Percentiles rank a stretch among this genome's conserved stretches.
Conservation (phyloP, 2,797 vertebrate species). For the Helarctos malayanus region DNA sequence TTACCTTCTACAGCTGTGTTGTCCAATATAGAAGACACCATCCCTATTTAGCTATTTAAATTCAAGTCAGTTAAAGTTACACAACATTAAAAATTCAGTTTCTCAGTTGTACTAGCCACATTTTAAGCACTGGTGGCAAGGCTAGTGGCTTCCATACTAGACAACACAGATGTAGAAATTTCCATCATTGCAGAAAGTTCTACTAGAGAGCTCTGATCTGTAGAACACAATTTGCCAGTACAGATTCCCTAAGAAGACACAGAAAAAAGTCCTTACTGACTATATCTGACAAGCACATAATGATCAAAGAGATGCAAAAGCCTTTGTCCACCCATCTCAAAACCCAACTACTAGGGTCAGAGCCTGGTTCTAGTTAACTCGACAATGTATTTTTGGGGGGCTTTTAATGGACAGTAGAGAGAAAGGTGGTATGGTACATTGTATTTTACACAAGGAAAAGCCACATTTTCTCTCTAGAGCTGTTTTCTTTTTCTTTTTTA, state of each 20-base stretch:
- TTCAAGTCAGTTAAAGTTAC: constrained; percentile 21
- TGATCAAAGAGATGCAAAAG: neutral
- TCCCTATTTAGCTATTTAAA: neutral
- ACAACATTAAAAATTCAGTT: neutral
- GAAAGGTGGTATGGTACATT: neutral
- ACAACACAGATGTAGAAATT: neutral
- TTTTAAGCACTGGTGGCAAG: neutral
- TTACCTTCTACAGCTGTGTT: neutral
- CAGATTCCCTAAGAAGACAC: neutral
- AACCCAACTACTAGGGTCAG: neutral
- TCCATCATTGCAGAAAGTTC: neutral
- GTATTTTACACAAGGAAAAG: neutral
- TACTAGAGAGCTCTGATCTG: neutral
- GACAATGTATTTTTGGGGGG: neutral
- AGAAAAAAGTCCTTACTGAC: neutral
- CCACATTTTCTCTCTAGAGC: neutral
- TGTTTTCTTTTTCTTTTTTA: too few relatives aligned
- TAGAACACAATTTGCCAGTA: neutral
- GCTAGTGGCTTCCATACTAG: neutral
- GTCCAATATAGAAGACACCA: neutral
- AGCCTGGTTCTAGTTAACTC: neutral
- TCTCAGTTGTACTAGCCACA: neutral
- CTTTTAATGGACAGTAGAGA: neutral
- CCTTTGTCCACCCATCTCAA: neutral
- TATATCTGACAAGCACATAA: neutral